These are phyloP conservation scores for Gobio gobio DNA, from an alignment of 2,113 vertebrate genomes.

Conservation along the genomic window DNA sequence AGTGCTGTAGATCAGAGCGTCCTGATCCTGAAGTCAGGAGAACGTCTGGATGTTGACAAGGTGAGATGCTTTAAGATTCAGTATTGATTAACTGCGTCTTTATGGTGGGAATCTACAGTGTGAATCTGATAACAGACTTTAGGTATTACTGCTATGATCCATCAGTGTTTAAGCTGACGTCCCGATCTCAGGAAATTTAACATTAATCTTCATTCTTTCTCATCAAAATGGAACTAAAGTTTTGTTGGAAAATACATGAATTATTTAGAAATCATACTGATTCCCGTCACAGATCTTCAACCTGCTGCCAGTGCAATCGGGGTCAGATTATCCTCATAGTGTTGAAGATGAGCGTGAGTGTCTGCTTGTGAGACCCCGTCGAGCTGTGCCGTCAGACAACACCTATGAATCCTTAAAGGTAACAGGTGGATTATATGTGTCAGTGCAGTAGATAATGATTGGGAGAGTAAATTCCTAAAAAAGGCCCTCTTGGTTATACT, in stretches of 20 bases:
- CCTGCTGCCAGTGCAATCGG: conserved; percentile 59
- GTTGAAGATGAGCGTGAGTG: conserved; percentile 56
- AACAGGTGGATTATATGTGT: too few species aligned
- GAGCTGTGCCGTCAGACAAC: conserved; percentile 19
- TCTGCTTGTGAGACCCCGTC: conserved; percentile 61
- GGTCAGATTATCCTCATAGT: conserved; percentile 23
- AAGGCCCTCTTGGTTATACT: neutral
- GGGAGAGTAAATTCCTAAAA: neutral
- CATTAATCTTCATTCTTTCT: neutral
- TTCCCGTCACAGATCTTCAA: conserved; percentile 65
- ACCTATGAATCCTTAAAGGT: conserved; percentile 65
- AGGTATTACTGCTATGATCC: neutral
- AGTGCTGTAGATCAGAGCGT: conserved; percentile 83
- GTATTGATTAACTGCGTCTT: neutral
- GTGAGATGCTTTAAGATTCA: conserved; percentile 54
- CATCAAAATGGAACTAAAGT: neutral
- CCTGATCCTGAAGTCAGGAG: conserved; percentile 76
- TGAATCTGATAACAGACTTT: neutral
- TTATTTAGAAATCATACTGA: neutral
- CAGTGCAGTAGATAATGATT: too few species aligned
- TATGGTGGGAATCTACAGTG: neutral
- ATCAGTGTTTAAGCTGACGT: neutral
- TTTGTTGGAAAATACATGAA: neutral
- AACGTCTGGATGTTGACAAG: conserved; percentile 70
- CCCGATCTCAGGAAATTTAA: neutral